Evolutionary conservation across 2,888 invertebrate species (phyloP).

Genomic region (Orchesellides sinensis): DNA sequence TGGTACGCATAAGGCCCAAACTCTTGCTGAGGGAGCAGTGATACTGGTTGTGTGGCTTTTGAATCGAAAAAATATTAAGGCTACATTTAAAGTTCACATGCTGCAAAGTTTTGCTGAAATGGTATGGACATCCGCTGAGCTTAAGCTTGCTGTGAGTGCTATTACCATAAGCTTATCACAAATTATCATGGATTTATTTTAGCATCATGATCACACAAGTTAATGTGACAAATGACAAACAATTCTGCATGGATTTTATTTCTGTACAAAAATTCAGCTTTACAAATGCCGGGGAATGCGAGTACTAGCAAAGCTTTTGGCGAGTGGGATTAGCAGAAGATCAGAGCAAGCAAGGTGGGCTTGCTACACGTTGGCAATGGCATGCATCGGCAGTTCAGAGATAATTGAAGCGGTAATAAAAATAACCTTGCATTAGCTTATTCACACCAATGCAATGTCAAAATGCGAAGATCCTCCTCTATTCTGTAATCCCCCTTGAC

Average conservation of each 20-base stretch:
- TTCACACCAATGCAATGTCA: too few species aligned
- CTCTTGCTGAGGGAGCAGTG: conserved; percentile 51
- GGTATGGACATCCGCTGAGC: conserved; percentile 56
- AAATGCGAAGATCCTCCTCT: too few species aligned
- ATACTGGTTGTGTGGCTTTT: conserved; percentile 69
- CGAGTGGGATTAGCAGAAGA: conserved; percentile 28
- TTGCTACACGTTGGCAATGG: conserved; percentile 65
- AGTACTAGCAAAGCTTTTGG: conserved; percentile 57
- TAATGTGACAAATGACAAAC: neutral
- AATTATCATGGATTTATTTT: neutral
- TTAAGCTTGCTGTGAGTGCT: conserved; percentile 62
- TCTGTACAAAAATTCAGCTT: too few species aligned
- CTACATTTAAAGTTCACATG: conserved; percentile 46
- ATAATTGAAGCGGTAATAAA: conserved; percentile 63
- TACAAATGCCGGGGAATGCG: conserved; percentile 57
- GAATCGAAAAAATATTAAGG: conserved; percentile 60
- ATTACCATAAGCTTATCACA: neutral
- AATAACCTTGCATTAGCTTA: too few species aligned
- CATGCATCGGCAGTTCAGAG: conserved; percentile 57
- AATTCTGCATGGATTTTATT: conserved; percentile 4
- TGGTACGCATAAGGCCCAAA: conserved; percentile 69
- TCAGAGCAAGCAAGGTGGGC: conserved; percentile 69
- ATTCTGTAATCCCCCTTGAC: too few species aligned
- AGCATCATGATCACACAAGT: neutral
- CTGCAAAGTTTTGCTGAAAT: conserved; percentile 70